These are phyloP conservation scores for Calcarius lapponicus DNA, from an alignment of 2,797 vertebrate genomes.

Conservation along the genomic window DNA sequence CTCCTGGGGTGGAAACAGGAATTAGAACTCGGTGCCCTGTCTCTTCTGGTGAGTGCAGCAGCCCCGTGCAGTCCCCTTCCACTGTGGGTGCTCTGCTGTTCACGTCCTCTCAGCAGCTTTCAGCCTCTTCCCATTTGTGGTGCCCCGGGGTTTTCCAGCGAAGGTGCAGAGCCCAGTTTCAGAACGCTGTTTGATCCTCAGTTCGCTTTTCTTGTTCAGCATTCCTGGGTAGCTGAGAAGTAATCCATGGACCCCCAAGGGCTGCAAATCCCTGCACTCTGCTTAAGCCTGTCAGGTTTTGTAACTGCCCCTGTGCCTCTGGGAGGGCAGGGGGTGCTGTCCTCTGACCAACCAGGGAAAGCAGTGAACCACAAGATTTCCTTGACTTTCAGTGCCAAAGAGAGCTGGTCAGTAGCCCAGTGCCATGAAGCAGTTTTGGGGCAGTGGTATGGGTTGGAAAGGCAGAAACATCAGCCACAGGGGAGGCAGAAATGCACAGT, in stretches of 20 bases:
- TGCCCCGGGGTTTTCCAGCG: not conserved
- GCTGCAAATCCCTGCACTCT: not conserved
- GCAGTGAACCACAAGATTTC: not conserved
- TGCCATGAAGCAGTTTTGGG: not conserved
- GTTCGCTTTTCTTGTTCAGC: conserved; percentile 21
- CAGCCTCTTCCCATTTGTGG: conserved; percentile 8
- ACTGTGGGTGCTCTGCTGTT: not conserved
- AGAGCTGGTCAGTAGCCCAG: not conserved
- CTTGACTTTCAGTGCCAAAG: not conserved
- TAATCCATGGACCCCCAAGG: not conserved
- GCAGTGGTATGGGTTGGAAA: not conserved
- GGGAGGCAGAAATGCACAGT: not conserved
- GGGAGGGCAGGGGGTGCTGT: not conserved
- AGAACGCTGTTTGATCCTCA: conserved; percentile 24
- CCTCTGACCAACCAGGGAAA: not conserved
- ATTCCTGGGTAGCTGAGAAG: conserved; percentile 5
- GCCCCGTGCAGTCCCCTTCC: not conserved
- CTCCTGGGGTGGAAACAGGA: not conserved
- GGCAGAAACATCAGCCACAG: not conserved
- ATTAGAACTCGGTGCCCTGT: not conserved
- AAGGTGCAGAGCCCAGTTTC: not conserved
- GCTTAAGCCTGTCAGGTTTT: not conserved
- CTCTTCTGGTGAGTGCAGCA: not conserved
- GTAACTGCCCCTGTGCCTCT: not conserved
- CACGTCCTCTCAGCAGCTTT: not conserved